phyloP scores from a whole-genome alignment of 2,113 vertebrate genomes.

The Hassar affinis region DNA sequence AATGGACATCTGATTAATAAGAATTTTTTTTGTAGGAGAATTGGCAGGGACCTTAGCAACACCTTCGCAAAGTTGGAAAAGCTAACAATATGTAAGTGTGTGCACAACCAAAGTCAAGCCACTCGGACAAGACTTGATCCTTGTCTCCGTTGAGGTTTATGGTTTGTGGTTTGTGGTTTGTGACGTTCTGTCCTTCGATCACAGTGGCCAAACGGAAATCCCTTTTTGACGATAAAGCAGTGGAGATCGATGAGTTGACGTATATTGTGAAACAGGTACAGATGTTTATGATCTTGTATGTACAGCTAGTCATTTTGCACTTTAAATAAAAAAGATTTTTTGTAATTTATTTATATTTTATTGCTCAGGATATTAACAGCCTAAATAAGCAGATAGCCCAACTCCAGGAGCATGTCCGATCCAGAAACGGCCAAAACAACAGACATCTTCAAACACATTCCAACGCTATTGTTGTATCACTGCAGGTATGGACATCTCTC shows the following conservation, averaged over 20 bases:
- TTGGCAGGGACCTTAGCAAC: conserved; percentile 81
- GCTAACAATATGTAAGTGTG: conserved; percentile 77
- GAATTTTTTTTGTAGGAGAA: conserved; percentile 66
- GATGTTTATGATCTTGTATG: background rate
- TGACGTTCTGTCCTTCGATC: conserved; percentile 2
- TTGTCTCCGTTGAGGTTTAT: background rate
- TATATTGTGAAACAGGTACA: conserved; percentile 80
- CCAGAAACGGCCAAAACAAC: conserved; percentile 72
- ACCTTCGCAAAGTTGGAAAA: conserved; percentile 83
- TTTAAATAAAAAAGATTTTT: no score
- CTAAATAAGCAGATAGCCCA: conserved; percentile 82
- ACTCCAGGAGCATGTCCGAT: conserved; percentile 75
- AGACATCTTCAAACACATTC: conserved; percentile 81
- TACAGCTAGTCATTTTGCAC: background rate
- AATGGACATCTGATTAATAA: background rate
- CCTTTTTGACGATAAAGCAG: conserved; percentile 80
- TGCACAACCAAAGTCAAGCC: background rate
- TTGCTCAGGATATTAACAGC: conserved; percentile 76
- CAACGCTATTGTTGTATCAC: conserved; percentile 78
- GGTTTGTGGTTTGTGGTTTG: no score
- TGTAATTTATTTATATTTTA: background rate
- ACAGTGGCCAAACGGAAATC: conserved; percentile 81
- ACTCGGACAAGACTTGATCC: background rate
- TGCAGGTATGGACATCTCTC: conserved; percentile 69
- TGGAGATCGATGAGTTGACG: conserved; percentile 80